Evolutionary conservation across 53 echinoderm and acorn worm species (phyloP), one percentile per base, ranked within the genome.

Genomic region (Astropecten irregularis): DNA sequence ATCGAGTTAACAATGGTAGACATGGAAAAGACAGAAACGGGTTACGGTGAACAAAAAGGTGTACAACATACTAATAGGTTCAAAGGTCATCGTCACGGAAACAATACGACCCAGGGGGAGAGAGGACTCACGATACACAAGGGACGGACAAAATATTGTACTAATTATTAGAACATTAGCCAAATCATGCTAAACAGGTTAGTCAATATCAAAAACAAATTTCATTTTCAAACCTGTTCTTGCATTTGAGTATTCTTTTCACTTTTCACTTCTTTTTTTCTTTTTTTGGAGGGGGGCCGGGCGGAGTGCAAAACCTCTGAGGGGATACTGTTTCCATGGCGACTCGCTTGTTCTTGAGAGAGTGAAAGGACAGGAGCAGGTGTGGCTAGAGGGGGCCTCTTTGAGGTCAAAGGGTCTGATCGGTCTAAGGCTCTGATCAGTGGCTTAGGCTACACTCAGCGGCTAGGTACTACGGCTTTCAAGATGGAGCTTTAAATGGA

Each of bases 1-100:
- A 46, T 61, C 61, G 35, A 79, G 79, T 62, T 62, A 79, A 50
- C 52, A 68, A 68, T 68, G 68, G 68, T n/a, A 68, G 29, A 79
- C 79, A 79, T 62, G 79, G 79, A 79, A 79, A 79, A 79, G 79
- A 79, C 79, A 79, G 76, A 76, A 79, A 79, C 44, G 79, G 47
- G 61, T 79, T 79, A 62, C 18, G 62, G 69, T 69, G 83, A 52
- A 66, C 66, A 61, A 68, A 61, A 51, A 21, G 37, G 69, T 71
- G 47, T 37, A 61, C 84, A 84, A 59, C 31, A 55, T 56, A 46
- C 71, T 33, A 33, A 32, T n/a, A 68, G 47, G 84, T 70, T 28
- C 35, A 16, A 38, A 55, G 84, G 69, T 84, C 29, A 53, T 56
- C 9, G 69, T 33, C 71, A 58, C 25, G 83, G 69, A 68, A 69